phyloP scores from a whole-genome alignment of 2,888 invertebrate species.

The Ectemnius lituratus region DNA sequence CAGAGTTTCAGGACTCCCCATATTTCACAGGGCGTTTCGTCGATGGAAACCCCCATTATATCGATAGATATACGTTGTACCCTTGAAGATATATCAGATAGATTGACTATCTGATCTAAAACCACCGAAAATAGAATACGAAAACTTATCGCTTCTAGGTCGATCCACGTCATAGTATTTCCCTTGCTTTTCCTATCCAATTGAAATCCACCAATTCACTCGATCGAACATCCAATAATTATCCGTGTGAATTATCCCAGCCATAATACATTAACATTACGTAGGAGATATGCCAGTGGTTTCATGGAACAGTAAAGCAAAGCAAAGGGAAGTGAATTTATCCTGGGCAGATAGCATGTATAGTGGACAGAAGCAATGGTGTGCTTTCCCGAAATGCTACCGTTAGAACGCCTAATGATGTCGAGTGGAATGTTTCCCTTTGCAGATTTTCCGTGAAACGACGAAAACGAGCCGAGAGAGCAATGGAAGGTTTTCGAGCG shows the following conservation, averaged over 20 bases:
- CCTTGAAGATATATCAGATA: too few species aligned
- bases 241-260: background rate
- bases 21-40: constrained; percentile 67
- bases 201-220: background rate
- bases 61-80: too few species aligned
- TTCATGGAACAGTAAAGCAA: too few species aligned
- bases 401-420: constrained; percentile 29
- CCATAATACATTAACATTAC: background rate
- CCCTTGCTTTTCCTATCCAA: background rate
- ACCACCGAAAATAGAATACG: background rate
- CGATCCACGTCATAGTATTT: constrained; percentile 7
- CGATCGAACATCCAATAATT: too few species aligned
- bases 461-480: constrained; percentile 17
- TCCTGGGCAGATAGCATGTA: background rate
- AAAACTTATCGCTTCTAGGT: constrained; percentile 40
- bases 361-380: constrained; percentile 8
- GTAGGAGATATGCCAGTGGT: background rate
- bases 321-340: background rate
- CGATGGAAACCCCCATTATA: constrained; percentile 62
- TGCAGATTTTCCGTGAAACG: constrained; percentile 3
- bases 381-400: constrained; percentile 18
- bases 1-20: constrained; percentile 55
- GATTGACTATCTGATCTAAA: too few species aligned
- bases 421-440: constrained; percentile 22
- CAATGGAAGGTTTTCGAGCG: background rate